Percentiles rank a stretch among this genome's conserved stretches.
Evolutionary conservation across 2,113 vertebrate genomes (phyloP).

Genomic region (Solenodon paradoxus): DNA sequence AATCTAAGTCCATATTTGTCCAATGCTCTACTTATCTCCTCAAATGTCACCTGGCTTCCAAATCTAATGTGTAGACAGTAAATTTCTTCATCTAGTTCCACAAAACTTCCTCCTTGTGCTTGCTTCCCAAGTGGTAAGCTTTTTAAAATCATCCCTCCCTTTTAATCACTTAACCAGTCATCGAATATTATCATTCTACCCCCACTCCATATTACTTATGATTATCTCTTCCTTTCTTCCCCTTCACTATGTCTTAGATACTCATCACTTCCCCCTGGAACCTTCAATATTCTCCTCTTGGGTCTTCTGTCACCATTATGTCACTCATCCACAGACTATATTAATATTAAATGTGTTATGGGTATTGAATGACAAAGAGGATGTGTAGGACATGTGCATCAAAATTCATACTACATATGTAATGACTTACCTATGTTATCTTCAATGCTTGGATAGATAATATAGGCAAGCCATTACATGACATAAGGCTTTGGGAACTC

Average conservation of each 20-base stretch:
- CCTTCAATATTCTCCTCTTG: not conserved
- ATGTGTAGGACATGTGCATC: not conserved
- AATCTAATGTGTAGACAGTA: not conserved
- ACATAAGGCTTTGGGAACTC: too few species aligned
- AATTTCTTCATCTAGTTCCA: not conserved
- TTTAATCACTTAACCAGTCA: not conserved
- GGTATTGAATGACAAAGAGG: not conserved
- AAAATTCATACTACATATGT: too few species aligned
- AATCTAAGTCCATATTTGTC: not conserved
- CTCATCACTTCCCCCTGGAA: not conserved
- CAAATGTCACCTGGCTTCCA: not conserved
- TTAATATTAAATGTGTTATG: not conserved
- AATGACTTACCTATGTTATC: too few species aligned
- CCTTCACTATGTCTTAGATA: not conserved
- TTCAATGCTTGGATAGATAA: too few species aligned
- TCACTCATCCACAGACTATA: too few species aligned
- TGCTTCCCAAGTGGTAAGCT: accelerated
- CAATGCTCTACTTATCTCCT: not conserved
- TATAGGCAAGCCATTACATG: too few species aligned
- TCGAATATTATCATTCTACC: not conserved
- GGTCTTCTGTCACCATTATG: not conserved
- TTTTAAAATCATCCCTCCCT: too few species aligned
- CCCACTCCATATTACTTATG: not conserved
- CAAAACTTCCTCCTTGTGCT: not conserved
- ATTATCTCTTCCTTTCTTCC: not conserved